phyloP scores from a whole-genome alignment of 2,888 invertebrate species.

The Polylopha cassiicola region DNA sequence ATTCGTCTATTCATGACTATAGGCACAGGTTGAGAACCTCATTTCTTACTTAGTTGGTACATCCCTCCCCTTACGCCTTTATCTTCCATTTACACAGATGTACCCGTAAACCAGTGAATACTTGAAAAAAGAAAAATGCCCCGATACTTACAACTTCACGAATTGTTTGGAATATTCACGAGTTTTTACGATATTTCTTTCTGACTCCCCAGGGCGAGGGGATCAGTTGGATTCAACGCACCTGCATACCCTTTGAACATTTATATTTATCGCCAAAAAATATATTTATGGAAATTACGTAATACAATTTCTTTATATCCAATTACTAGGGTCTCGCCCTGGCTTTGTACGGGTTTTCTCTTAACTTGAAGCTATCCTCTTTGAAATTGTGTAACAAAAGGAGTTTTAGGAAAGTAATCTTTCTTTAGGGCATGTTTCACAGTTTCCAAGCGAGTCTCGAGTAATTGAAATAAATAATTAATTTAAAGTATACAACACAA shows the following conservation, averaged over 20 bases:
- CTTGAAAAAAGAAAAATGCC: constrained; percentile 47
- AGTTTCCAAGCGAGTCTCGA: too few relatives aligned
- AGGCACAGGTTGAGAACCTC: constrained; percentile 33
- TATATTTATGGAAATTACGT: constrained; percentile 30
- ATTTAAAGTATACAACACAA: too few relatives aligned
- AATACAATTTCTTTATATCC: constrained; percentile 11
- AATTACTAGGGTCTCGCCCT: constrained; percentile 5
- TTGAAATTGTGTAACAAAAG: too few relatives aligned
- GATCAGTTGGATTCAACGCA: constrained; percentile 55
- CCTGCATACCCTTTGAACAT: constrained; percentile 55
- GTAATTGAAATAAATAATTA: too few relatives aligned
- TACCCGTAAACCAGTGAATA: constrained; percentile 35
- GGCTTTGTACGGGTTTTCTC: constrained; percentile 4
- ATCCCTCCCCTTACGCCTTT: constrained; percentile 26
- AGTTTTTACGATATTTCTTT: constrained; percentile 63
- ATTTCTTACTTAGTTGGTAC: constrained; percentile 44
- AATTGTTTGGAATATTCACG: constrained; percentile 57
- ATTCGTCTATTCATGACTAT: constrained; percentile 18
- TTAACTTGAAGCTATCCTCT: not conserved
- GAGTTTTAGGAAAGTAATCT: too few relatives aligned
- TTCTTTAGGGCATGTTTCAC: too few relatives aligned
- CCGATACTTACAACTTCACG: constrained; percentile 50
- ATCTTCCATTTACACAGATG: constrained; percentile 33
- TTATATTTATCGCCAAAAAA: constrained; percentile 47
- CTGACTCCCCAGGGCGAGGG: constrained; percentile 41